phyloP scores from a whole-genome alignment of 2,797 vertebrate species.

The Coendou prehensilis region DNA sequence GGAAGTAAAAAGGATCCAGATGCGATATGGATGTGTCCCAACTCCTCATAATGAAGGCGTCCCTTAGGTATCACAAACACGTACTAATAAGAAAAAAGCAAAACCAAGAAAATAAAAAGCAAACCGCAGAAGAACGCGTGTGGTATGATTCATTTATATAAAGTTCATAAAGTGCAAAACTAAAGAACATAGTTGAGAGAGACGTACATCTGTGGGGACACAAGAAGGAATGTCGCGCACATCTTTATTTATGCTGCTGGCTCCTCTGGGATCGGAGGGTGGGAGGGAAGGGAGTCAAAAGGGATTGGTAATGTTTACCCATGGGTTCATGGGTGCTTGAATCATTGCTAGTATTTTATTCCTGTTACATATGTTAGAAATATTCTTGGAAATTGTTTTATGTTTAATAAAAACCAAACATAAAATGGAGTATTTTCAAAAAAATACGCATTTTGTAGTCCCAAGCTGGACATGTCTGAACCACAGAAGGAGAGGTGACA shows the following conservation, averaged over 20 bases:
- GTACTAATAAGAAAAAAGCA: neutral
- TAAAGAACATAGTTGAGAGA: neutral
- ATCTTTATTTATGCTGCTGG: conserved; percentile 25
- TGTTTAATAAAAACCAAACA: conserved; percentile 26
- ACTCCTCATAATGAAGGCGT: neutral
- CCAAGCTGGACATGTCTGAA: neutral
- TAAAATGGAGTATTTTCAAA: neutral
- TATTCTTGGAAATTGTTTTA: conserved; percentile 2
- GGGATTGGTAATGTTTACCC: neutral
- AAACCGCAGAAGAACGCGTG: neutral
- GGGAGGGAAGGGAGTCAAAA: neutral
- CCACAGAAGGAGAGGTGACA: neutral
- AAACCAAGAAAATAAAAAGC: neutral
- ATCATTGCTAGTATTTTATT: conserved; percentile 35
- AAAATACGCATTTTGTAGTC: neutral
- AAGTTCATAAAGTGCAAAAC: conserved; percentile 3
- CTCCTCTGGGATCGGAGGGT: neutral
- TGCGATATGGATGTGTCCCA: neutral
- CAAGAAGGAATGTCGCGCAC: neutral
- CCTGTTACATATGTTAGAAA: conserved; percentile 2
- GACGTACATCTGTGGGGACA: neutral
- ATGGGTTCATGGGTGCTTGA: neutral
- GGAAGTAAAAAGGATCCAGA: neutral
- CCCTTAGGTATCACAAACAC: neutral
- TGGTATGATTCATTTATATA: neutral